These are phyloP conservation scores for Galleria mellonella DNA, from an alignment of 1,140 invertebrate genomes.

Conservation along the genomic window DNA sequence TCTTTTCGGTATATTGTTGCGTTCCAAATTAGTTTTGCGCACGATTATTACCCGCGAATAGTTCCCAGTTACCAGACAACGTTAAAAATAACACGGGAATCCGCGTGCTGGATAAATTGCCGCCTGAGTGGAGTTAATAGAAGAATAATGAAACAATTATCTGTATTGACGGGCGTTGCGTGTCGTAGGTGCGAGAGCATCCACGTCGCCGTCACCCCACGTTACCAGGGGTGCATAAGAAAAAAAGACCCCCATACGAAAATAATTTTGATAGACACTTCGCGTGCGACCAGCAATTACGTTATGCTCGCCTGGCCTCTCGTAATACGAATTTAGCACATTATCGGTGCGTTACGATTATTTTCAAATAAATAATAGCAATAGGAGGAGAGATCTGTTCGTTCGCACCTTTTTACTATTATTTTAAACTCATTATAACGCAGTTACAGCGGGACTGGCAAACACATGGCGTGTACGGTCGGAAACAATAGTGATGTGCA, in stretches of 20 bases:
- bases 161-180: conserved; percentile 53
- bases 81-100: conserved; percentile 9
- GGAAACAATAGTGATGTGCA: too few relatives aligned
- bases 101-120: conserved; percentile 41
- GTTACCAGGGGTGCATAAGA: conserved; percentile 47
- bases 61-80: neutral
- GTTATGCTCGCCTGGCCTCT: conserved; percentile 22
- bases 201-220: conserved; percentile 31
- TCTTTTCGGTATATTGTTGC: conserved; percentile 38
- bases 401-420: conserved; percentile 47
- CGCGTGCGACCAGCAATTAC: conserved; percentile 61
- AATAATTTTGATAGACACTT: conserved; percentile 70
- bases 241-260: conserved; percentile 49
- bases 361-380: conserved; percentile 28
- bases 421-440: conserved; percentile 50
- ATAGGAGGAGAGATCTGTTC: conserved; percentile 31
- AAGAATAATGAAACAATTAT: conserved; percentile 72
- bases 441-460: neutral
- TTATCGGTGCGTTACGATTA: conserved; percentile 50
- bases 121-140: conserved; percentile 61
- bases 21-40: conserved; percentile 36
- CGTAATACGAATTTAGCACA: conserved; percentile 60
- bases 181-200: conserved; percentile 32
- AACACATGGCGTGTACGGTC: too few relatives aligned
- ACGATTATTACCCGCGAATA: conserved; percentile 3